A percentile compares a stretch with the other conserved stretches of the same genome.
These are phyloP conservation scores for Diabrotica balteata DNA, from an alignment of 2,888 invertebrate species.

Conservation along the genomic window DNA sequence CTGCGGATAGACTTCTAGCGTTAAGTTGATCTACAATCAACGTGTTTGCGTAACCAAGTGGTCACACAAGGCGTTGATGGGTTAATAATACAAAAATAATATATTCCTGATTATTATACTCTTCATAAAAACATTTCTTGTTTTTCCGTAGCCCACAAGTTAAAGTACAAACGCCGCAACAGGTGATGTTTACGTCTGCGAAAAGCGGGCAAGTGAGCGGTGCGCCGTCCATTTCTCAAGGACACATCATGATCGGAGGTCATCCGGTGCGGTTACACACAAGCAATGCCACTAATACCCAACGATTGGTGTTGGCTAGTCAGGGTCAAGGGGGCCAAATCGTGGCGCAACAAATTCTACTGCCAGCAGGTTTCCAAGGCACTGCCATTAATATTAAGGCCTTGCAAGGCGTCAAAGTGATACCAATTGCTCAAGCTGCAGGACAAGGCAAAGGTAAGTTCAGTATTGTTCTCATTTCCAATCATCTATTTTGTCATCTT, in stretches of 20 bases:
- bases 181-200: conserved; percentile 52
- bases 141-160: conserved; percentile 48
- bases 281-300: conserved; percentile 49
- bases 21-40: no score
- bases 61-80: no score
- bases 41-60: no score
- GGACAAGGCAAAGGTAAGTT: conserved; percentile 48
- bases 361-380: conserved; percentile 69
- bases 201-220: conserved; percentile 39
- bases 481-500: no score
- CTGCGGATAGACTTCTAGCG: no score
- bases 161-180: conserved; percentile 55
- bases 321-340: conserved; percentile 63
- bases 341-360: conserved; percentile 65
- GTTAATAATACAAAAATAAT: no score
- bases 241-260: conserved; percentile 57
- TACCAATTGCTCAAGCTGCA: conserved; percentile 63
- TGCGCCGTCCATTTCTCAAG: conserved; percentile 46
- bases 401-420: conserved; percentile 69
- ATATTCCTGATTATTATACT: no score
- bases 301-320: conserved; percentile 64
- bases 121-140: background rate
- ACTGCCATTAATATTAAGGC: conserved; percentile 69
- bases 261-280: conserved; percentile 57
- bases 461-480: no score